Evolutionary conservation across 2,113 vertebrate species (phyloP).

Genomic region (Rhagologus leucostigma): DNA sequence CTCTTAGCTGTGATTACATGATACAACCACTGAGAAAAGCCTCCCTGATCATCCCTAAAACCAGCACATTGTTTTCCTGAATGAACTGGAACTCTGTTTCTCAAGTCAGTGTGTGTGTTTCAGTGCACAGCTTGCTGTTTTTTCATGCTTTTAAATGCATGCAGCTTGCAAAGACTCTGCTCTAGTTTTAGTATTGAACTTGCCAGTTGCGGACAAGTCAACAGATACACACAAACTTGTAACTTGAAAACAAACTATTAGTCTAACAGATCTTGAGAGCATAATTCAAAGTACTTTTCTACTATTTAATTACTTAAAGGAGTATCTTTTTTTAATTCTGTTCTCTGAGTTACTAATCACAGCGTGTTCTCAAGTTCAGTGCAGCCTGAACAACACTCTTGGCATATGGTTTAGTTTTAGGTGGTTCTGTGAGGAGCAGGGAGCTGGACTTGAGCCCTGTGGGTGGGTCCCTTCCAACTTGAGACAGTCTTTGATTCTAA

Average conservation of each 20-base stretch:
- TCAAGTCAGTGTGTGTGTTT: not conserved
- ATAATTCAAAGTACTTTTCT: not conserved
- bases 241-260: not conserved
- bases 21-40: not conserved
- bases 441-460: not conserved
- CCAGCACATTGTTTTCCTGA: not conserved
- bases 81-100: not conserved
- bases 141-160: not conserved
- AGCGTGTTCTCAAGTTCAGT: not conserved
- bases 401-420: not conserved
- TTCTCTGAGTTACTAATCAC: not conserved
- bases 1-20: not conserved
- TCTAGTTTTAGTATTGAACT: not conserved
- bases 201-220: not conserved
- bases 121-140: not conserved
- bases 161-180: not conserved
- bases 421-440: not conserved
- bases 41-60: not conserved
- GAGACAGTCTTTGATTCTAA: not conserved
- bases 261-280: not conserved
- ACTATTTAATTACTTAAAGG: not conserved
- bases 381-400: not conserved
- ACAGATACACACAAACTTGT: not conserved
- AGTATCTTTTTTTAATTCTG: rapidly evolving
- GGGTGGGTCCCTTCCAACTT: not conserved